phyloP scores from a whole-genome alignment of 2,113 vertebrate species.

The Nycticorax nycticorax region DNA sequence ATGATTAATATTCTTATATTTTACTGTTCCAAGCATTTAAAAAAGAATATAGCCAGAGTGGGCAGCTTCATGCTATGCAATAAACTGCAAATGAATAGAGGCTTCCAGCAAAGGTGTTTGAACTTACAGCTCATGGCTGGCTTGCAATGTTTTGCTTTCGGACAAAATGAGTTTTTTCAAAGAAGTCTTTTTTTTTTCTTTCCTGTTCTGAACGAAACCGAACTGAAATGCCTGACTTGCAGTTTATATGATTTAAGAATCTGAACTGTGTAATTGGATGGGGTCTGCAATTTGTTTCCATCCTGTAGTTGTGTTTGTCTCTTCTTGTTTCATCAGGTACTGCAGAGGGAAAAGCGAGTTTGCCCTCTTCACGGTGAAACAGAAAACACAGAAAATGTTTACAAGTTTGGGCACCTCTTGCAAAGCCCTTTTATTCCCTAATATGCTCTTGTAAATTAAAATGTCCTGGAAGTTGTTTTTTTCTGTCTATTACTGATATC shows the following conservation, averaged over 20 bases:
- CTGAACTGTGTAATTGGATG: not conserved
- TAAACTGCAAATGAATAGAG: slow-evolving; percentile 55
- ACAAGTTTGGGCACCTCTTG: not conserved
- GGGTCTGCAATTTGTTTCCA: not conserved
- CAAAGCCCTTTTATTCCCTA: not conserved
- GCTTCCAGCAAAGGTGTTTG: slow-evolving; percentile 47
- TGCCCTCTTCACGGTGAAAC: not conserved
- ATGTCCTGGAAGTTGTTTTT: not conserved
- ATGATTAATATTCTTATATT: slow-evolving; percentile 42
- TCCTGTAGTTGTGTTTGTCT: not conserved
- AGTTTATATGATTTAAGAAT: not conserved
- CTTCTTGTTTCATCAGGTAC: not conserved
- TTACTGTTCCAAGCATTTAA: not conserved
- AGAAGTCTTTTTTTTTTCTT: not conserved
- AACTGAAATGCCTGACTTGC: not conserved
- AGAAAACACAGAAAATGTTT: not conserved
- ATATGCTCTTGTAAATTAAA: not conserved
- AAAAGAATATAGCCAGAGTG: not conserved
- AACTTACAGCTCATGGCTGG: slow-evolving; percentile 1
- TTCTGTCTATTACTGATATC: not conserved
- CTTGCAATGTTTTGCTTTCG: slow-evolving; percentile 8
- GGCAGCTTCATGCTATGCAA: slow-evolving; percentile 25
- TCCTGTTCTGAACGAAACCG: not conserved
- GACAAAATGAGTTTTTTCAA: not conserved
- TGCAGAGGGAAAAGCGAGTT: not conserved